These are phyloP conservation scores for Nyctereutes procyonoides DNA, from an alignment of 2,113 vertebrate species.

Conservation along the genomic window DNA sequence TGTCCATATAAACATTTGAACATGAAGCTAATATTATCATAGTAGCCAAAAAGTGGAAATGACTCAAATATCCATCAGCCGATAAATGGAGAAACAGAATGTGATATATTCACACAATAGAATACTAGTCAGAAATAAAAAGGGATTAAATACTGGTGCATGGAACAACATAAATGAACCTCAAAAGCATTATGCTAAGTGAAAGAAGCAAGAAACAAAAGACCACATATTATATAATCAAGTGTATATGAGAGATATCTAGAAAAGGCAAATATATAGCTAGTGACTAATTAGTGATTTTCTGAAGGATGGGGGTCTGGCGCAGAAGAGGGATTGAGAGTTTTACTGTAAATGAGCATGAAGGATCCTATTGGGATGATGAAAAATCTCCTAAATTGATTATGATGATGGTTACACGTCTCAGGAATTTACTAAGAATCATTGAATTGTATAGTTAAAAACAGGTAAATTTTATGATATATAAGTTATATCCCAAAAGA, in stretches of 20 bases:
- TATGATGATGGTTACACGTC: neutral
- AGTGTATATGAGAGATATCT: neutral
- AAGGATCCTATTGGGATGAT: neutral
- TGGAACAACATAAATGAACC: neutral
- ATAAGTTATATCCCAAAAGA: neutral
- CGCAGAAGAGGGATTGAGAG: fast-evolving
- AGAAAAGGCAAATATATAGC: neutral
- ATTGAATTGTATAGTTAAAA: neutral
- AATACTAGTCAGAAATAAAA: neutral
- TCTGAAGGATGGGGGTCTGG: neutral
- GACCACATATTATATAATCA: neutral
- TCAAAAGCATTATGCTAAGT: neutral
- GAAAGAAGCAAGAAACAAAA: neutral
- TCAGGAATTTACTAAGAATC: neutral
- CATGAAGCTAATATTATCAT: neutral
- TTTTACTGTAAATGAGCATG: neutral
- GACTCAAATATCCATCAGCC: neutral
- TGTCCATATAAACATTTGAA: neutral
- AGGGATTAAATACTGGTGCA: neutral
- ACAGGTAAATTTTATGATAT: neutral
- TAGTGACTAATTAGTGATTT: neutral
- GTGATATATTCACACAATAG: neutral
- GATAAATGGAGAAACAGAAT: neutral
- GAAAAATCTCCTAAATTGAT: neutral
- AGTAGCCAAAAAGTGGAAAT: neutral